Percentiles rank a stretch among this genome's conserved stretches.
Evolutionary conservation across 2,888 invertebrate genomes (phyloP).

Genomic region (Sthenelais limicola): DNA sequence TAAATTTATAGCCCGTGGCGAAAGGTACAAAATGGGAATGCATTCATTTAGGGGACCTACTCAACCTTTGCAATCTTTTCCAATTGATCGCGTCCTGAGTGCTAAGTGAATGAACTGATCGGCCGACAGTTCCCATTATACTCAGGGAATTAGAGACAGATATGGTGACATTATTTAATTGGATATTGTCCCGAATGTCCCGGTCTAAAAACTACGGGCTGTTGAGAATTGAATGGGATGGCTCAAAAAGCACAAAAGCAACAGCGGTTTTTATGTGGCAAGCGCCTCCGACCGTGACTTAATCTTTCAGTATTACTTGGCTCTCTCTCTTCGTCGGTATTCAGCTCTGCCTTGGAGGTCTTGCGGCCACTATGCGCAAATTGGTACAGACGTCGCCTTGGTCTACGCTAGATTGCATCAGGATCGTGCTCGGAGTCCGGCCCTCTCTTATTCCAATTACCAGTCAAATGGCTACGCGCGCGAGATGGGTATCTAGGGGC

Average conservation of each 20-base stretch:
- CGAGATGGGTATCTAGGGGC: slow-evolving; percentile 20
- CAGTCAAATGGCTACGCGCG: slow-evolving; percentile 22
- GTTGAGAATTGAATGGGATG: not conserved
- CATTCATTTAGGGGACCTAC: too few relatives aligned
- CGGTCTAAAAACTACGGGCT: too few relatives aligned
- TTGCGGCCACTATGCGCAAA: slow-evolving; percentile 19
- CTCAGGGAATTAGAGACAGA: not conserved
- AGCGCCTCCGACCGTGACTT: not conserved
- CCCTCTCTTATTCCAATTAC: slow-evolving; percentile 35
- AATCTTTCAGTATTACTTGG: not conserved
- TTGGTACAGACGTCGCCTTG: slow-evolving; percentile 30
- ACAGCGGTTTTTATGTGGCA: not conserved
- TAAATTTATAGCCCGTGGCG: too few relatives aligned
- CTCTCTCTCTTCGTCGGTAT: slow-evolving; percentile 11
- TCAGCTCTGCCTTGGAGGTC: slow-evolving; percentile 18
- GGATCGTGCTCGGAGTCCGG: slow-evolving; percentile 9
- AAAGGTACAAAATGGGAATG: too few relatives aligned
- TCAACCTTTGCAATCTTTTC: too few relatives aligned
- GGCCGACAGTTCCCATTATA: too few relatives aligned
- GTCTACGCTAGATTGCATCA: slow-evolving; percentile 28
- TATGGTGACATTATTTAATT: too few relatives aligned
- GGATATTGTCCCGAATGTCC: too few relatives aligned
- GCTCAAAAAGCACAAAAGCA: not conserved
- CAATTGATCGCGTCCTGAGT: too few relatives aligned
- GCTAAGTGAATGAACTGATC: too few relatives aligned